A percentile compares a stretch with the other conserved stretches of the same genome.
phyloP scores from a whole-genome alignment of 2,888 invertebrate genomes.

The Standfussiana lucernea region DNA sequence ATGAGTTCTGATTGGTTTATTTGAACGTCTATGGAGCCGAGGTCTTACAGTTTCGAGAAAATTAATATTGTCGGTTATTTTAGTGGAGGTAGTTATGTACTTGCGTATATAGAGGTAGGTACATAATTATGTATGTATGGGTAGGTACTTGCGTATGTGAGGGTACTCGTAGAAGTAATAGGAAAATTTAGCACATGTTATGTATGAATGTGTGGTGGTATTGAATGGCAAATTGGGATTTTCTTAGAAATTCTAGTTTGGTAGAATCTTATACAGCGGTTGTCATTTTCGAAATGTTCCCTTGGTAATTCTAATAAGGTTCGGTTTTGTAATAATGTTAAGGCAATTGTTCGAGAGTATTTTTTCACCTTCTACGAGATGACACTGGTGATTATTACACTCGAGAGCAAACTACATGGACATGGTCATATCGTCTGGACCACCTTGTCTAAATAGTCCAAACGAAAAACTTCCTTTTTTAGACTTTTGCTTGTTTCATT shows the following conservation, averaged over 20 bases:
- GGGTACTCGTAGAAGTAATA: not conserved
- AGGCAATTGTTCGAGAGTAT: too few relatives aligned
- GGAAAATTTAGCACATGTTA: conserved; percentile 9
- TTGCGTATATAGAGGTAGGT: not conserved
- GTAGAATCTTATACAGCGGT: not conserved
- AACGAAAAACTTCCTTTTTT: too few relatives aligned
- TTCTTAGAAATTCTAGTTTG: conserved; percentile 15
- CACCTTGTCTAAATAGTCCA: too few relatives aligned
- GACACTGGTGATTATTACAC: too few relatives aligned
- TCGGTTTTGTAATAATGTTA: too few relatives aligned
- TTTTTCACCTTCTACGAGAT: too few relatives aligned
- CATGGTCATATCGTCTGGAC: too few relatives aligned
- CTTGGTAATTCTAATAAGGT: not conserved
- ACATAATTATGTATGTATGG: not conserved
- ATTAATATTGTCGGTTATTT: conserved; percentile 59
- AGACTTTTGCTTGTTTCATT: too few relatives aligned
- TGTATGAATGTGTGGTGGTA: not conserved
- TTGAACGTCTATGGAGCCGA: conserved; percentile 42
- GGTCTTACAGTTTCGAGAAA: conserved; percentile 55
- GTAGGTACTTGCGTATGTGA: not conserved
- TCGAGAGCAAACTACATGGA: too few relatives aligned
- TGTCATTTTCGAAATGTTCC: not conserved
- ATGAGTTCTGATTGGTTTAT: conserved; percentile 58
- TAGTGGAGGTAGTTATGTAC: conserved; percentile 35
- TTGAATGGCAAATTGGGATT: conserved; percentile 2